These are phyloP conservation scores for Proisotoma minuta DNA, from an alignment of 2,888 invertebrate genomes.

Conservation along the genomic window DNA sequence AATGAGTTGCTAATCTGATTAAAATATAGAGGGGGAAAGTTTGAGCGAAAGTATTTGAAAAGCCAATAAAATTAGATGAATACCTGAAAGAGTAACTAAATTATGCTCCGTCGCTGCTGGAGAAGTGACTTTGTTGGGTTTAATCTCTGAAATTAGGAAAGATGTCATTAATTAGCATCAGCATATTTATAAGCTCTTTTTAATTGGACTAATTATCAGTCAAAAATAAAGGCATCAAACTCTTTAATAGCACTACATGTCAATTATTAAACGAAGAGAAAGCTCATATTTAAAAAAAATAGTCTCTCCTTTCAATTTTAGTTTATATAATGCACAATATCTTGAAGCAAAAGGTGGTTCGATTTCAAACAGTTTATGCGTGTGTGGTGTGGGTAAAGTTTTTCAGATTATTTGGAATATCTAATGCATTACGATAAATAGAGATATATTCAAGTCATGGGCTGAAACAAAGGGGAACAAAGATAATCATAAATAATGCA, in stretches of 20 bases:
- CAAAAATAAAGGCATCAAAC: no score
- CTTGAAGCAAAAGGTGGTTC: no score
- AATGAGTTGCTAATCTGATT: no score
- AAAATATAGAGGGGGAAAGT: no score
- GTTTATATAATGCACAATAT: no score
- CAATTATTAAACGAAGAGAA: neutral
- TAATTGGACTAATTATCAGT: neutral
- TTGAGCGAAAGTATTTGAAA: no score
- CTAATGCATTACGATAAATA: neutral
- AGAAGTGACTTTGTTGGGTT: conserved; percentile 41
- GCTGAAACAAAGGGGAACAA: conserved; percentile 3
- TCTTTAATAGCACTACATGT: neutral
- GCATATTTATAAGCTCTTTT: neutral
- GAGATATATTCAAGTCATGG: neutral
- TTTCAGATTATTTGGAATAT: conserved; percentile 4
- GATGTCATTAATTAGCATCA: neutral
- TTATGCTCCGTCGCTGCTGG: conserved; percentile 43
- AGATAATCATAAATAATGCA: conserved; percentile 21
- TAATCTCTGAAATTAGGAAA: conserved; percentile 40
- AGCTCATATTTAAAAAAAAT: neutral
- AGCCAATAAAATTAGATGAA: neutral
- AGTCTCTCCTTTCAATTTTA: no score
- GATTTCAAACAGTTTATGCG: conserved; percentile 3
- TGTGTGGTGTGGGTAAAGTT: conserved; percentile 3
- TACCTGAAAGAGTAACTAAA: conserved; percentile 45